Conservation (phyloP, 2,113 vertebrate species). For the Herpetotheres cachinnans region DNA sequence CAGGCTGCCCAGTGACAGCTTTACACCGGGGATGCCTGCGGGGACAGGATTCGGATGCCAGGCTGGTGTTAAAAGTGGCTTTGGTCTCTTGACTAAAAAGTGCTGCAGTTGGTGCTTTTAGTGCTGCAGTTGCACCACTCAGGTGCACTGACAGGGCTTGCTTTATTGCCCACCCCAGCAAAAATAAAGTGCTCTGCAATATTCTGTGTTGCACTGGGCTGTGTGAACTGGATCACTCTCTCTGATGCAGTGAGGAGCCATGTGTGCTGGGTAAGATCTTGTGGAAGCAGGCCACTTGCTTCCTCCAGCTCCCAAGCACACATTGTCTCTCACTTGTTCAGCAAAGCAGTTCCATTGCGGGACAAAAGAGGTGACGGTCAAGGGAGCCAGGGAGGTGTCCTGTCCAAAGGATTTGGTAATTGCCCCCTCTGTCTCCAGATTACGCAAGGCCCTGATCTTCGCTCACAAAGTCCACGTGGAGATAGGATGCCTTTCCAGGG, state of each 20-base stretch:
- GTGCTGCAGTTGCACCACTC: neutral
- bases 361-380: neutral
- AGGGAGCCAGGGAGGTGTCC: neutral
- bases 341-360: neutral
- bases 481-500: neutral
- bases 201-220: neutral
- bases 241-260: neutral
- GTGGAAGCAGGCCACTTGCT: neutral
- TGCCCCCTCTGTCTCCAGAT: neutral
- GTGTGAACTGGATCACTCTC: neutral
- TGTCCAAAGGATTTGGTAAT: neutral
- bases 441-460: neutral
- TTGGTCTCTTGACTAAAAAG: neutral
- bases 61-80: neutral
- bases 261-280: fast-evolving
- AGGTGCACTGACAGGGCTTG: neutral
- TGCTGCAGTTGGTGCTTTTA: neutral
- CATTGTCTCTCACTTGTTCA: fast-evolving
- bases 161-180: neutral
- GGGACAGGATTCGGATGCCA: neutral
- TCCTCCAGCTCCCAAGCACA: neutral
- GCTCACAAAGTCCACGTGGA: neutral
- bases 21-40: neutral
- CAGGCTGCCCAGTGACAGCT: neutral
- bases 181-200: neutral